Percentiles rank a stretch among this genome's conserved stretches.
phyloP scores from a whole-genome alignment of 1,140 invertebrate species.

The Caenorhabditis tropicalis region DNA sequence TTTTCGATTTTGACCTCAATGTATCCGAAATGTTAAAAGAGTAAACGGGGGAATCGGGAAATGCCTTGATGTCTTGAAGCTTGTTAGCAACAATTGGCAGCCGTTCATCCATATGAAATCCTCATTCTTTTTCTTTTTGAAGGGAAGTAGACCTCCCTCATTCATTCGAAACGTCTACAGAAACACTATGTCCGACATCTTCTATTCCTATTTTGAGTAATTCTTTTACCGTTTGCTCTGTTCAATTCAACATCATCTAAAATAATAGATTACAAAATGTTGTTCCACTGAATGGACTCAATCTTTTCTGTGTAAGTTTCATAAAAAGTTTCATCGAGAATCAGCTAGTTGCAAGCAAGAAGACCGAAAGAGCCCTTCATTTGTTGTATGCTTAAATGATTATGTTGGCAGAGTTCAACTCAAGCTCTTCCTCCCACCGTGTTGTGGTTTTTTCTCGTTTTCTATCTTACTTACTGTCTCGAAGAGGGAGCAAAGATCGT shows the following conservation, averaged over 20 bases:
- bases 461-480: neutral
- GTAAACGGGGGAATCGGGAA: neutral
- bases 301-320: slow-evolving; percentile 19
- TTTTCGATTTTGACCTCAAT: slow-evolving; percentile 6
- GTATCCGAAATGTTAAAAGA: neutral
- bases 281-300: slow-evolving; percentile 32
- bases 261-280: neutral
- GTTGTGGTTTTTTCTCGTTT: slow-evolving; percentile 30
- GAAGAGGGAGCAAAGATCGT: slow-evolving; percentile 6
- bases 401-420: slow-evolving; percentile 40
- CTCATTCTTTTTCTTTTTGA: neutral
- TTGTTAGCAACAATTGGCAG: slow-evolving; percentile 36
- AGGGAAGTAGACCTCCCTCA: neutral
- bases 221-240: neutral
- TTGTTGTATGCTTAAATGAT: slow-evolving; percentile 41
- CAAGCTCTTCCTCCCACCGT: neutral
- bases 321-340: neutral
- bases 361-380: neutral
- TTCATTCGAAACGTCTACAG: neutral
- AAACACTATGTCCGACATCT: neutral
- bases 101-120: slow-evolving; percentile 35
- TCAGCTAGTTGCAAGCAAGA: slow-evolving; percentile 7
- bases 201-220: neutral
- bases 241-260: neutral
- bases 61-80: neutral